phyloP scores from a whole-genome alignment of 2,113 vertebrate species.

The Colaptes auratus region DNA sequence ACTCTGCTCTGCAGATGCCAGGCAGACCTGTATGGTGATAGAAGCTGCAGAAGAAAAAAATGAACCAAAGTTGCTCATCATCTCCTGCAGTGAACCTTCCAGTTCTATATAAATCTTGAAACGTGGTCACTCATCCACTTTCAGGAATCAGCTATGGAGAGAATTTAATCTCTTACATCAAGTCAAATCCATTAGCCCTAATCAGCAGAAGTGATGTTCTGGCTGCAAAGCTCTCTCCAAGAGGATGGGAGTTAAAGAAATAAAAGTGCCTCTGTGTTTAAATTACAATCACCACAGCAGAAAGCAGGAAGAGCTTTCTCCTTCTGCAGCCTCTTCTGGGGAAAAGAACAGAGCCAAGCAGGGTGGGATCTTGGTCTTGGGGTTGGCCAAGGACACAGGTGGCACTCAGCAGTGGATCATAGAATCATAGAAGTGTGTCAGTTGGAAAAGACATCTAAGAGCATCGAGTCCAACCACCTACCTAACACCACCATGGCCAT shows the following conservation, averaged over 20 bases:
- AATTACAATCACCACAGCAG: neutral
- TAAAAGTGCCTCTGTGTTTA: neutral
- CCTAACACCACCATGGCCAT: no score
- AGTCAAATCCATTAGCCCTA: conserved; percentile 18
- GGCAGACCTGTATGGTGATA: neutral
- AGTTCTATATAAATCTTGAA: neutral
- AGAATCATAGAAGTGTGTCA: no score
- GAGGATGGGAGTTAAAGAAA: neutral
- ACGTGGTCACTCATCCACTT: neutral
- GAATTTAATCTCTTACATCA: neutral
- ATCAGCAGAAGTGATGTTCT: neutral
- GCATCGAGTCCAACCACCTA: no score
- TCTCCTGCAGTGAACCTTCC: neutral
- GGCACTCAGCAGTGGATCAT: neutral
- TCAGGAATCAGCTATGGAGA: conserved; percentile 11
- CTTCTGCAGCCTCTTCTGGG: neutral
- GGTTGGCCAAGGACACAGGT: neutral
- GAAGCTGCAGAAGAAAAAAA: neutral
- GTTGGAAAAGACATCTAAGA: no score
- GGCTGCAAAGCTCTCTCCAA: neutral
- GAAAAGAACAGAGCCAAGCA: neutral
- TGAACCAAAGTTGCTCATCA: neutral
- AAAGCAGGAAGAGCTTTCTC: neutral
- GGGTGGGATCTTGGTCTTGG: rapidly evolving
- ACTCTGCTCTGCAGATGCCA: neutral